These are phyloP conservation scores for Bungarus multicinctus DNA, from an alignment of 2,113 vertebrate genomes.

Conservation along the genomic window DNA sequence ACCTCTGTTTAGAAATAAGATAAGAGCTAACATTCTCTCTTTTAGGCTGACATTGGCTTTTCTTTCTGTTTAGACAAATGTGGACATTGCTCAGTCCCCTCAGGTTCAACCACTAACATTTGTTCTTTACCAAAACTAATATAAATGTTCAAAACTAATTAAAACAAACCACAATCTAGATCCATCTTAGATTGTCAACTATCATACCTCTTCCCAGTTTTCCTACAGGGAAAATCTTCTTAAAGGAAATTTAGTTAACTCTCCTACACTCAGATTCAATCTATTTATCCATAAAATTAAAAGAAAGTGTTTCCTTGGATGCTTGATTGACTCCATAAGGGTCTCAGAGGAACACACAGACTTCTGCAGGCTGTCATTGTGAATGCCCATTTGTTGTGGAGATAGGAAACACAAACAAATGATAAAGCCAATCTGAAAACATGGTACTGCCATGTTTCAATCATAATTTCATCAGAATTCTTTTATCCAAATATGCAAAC, in stretches of 20 bases:
- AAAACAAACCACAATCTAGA: background rate
- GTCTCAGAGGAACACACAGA: background rate
- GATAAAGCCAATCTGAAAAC: background rate
- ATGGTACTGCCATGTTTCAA: background rate
- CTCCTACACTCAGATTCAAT: background rate
- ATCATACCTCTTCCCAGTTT: background rate
- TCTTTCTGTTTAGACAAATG: background rate
- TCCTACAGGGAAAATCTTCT: background rate
- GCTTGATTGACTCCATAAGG: background rate
- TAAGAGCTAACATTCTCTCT: background rate
- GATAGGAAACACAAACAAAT: background rate
- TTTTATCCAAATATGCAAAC: background rate
- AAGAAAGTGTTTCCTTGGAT: background rate
- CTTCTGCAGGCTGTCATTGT: background rate
- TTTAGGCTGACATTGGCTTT: background rate
- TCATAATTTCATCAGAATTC: background rate
- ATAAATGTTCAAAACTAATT: background rate
- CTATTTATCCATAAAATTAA: background rate
- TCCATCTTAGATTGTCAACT: background rate
- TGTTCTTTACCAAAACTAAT: background rate
- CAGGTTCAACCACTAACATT: background rate
- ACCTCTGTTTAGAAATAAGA: background rate
- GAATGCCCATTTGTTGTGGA: background rate
- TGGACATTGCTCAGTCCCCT: background rate
- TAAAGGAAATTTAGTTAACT: background rate